phyloP scores from a whole-genome alignment of 2,113 vertebrate genomes.

The Podilymbus podiceps region DNA sequence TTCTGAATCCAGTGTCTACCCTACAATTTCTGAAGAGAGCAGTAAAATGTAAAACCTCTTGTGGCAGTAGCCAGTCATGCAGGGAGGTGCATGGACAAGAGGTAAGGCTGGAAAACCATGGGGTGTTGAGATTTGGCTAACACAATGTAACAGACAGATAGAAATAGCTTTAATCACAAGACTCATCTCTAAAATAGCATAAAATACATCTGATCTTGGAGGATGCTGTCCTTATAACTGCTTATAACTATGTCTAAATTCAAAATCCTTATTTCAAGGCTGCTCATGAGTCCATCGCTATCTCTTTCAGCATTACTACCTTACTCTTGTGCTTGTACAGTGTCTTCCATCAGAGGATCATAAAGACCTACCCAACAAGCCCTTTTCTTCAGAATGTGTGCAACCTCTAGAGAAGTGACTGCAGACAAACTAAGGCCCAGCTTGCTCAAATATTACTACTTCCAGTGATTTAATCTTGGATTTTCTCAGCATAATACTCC shows the following conservation, averaged over 20 bases:
- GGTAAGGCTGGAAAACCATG: background rate
- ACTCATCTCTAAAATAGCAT: background rate
- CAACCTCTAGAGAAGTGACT: background rate
- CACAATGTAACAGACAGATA: background rate
- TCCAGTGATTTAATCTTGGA: background rate
- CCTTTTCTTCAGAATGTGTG: background rate
- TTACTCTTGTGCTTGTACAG: background rate
- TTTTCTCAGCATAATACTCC: background rate
- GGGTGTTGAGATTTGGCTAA: background rate
- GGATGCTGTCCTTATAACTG: background rate
- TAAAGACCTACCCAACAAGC: background rate
- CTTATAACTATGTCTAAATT: background rate
- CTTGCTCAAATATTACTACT: background rate
- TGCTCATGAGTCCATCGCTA: background rate
- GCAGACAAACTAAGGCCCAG: background rate
- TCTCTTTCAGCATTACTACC: background rate
- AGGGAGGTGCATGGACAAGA: background rate
- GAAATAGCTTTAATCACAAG: background rate
- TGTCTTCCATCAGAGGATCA: background rate
- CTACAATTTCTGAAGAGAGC: background rate
- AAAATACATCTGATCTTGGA: background rate
- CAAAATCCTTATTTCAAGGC: background rate
- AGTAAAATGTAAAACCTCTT: background rate
- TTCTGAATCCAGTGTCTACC: background rate
- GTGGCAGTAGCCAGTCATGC: background rate